A percentile compares a stretch with the other conserved stretches of the same genome.
Evolutionary conservation across 2,113 vertebrate genomes (phyloP).

Genomic region (Alligator mississippiensis): DNA sequence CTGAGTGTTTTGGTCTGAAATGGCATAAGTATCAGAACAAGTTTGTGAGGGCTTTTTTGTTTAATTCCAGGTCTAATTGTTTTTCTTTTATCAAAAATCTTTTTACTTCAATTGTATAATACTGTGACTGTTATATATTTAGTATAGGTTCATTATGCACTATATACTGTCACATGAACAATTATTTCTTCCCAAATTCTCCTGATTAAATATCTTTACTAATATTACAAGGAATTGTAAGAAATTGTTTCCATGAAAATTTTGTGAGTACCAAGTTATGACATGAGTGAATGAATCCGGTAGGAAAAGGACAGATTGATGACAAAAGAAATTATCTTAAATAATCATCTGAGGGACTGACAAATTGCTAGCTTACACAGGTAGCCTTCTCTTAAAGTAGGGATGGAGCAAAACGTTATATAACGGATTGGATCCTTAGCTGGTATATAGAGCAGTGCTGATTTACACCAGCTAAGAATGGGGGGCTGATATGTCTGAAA

Average conservation of each 20-base stretch:
- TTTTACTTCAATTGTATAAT: fast-evolving
- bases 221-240: neutral
- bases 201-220: neutral
- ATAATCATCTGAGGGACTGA: neutral
- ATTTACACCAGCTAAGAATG: neutral
- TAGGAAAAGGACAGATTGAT: neutral
- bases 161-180: neutral
- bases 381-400: neutral
- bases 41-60: too few relatives aligned
- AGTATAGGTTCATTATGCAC: neutral
- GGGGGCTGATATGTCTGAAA: neutral
- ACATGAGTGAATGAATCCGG: neutral
- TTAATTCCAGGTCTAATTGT: neutral
- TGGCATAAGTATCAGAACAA: neutral
- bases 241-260: neutral
- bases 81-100: neutral
- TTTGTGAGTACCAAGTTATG: neutral
- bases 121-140: fast-evolving
- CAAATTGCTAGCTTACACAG: neutral
- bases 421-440: neutral
- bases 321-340: neutral
- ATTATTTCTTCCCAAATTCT: neutral
- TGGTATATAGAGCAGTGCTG: neutral
- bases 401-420: neutral
- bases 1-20: neutral